A percentile compares a stretch with the other conserved stretches of the same genome.
Conservation (phyloP, 2,113 vertebrate species). For the Halcyon malimbica region DNA sequence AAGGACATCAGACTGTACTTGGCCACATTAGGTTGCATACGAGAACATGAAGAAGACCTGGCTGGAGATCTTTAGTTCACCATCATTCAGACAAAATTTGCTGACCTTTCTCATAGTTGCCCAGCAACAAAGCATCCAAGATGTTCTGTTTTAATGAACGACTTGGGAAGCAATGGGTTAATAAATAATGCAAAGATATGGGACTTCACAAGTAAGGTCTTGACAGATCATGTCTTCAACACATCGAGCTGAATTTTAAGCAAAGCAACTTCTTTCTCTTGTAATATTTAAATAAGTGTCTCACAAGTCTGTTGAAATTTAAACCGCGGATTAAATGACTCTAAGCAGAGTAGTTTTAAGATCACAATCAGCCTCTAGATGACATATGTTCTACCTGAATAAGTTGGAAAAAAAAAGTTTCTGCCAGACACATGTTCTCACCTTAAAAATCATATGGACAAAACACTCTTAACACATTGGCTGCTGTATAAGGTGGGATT, state of each 20-base stretch:
- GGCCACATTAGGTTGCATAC: neutral
- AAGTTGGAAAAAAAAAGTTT: neutral
- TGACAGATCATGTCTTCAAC: neutral
- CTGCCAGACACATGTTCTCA: neutral
- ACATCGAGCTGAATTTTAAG: neutral
- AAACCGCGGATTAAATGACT: neutral
- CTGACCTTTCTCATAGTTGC: neutral
- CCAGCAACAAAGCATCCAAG: neutral
- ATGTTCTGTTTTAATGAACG: neutral
- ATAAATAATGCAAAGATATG: neutral
- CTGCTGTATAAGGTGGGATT: neutral
- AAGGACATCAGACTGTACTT: neutral
- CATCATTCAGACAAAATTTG: neutral
- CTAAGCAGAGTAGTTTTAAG: neutral
- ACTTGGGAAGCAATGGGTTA: neutral
- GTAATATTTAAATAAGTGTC: neutral
- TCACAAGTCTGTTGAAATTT: neutral
- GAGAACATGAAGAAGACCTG: neutral
- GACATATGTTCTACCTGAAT: neutral
- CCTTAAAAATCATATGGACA: neutral
- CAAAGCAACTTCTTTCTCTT: neutral
- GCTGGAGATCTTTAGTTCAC: neutral
- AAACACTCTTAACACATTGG: neutral
- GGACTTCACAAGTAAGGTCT: neutral
- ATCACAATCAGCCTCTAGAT: neutral